These are phyloP conservation scores for Acrossocheilus wenchowensis DNA, from an alignment of 2,797 vertebrate genomes.

Conservation along the genomic window DNA sequence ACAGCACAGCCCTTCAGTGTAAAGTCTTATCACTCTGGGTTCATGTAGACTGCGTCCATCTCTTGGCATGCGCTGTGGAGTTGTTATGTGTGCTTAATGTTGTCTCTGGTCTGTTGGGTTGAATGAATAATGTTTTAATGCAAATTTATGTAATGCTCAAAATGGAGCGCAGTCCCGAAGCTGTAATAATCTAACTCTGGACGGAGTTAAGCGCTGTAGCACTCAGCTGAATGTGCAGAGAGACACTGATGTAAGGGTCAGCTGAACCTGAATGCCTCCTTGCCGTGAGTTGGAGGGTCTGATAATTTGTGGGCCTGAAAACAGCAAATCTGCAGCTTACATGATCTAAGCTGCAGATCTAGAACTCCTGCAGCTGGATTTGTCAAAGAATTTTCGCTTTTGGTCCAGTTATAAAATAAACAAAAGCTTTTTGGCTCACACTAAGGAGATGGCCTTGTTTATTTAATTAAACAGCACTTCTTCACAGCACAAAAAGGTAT, in stretches of 20 bases:
- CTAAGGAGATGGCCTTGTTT: conserved; percentile 2
- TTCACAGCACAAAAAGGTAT: neutral
- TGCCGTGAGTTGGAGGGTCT: conserved; percentile 4
- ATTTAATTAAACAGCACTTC: conserved; percentile 6
- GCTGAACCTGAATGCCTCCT: neutral
- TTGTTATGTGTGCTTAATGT: conserved; percentile 21
- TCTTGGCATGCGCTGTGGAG: conserved; percentile 11
- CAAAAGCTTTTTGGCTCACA: conserved; percentile 14
- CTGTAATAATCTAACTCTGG: conserved; percentile 3
- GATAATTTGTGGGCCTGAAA: conserved; percentile 9
- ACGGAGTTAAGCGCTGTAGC: neutral
- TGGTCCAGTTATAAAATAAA: conserved; percentile 26
- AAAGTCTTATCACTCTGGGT: neutral
- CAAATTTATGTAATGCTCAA: conserved; percentile 34
- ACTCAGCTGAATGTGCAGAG: conserved; percentile 25
- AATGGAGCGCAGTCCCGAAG: conserved; percentile 13
- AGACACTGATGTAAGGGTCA: conserved; percentile 26
- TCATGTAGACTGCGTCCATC: conserved; percentile 47
- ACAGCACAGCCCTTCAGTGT: neutral
- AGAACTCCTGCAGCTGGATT: conserved; percentile 24
- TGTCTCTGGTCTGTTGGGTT: conserved; percentile 48
- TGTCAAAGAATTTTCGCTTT: conserved; percentile 21
- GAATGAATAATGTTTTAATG: conserved; percentile 28
- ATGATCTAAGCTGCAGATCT: conserved; percentile 40
- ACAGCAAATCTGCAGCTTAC: conserved; percentile 27